Evolutionary conservation across 2,797 vertebrate species (phyloP).

Genomic region (Tokudaia muenninki): DNA sequence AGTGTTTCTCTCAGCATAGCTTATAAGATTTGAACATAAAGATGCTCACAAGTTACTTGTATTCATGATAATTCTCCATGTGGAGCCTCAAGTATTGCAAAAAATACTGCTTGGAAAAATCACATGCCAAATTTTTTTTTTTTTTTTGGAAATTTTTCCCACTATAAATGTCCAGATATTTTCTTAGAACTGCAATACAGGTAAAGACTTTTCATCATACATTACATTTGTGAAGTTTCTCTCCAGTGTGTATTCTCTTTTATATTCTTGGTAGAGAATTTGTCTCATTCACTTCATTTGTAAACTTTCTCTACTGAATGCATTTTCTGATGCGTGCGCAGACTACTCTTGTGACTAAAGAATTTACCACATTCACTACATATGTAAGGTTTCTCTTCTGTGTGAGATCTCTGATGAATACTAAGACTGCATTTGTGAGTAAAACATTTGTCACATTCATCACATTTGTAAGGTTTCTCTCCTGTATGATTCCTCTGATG

Average conservation of each 20-base stretch:
- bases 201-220: not conserved
- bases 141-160: not conserved
- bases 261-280: not conserved
- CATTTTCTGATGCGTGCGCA: not conserved
- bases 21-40: not conserved
- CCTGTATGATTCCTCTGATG: slow-evolving; percentile 55
- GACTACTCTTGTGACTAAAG: not conserved
- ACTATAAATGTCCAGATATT: not conserved
- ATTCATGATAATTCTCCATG: not conserved
- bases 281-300: not conserved
- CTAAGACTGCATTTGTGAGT: not conserved
- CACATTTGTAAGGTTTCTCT: slow-evolving; percentile 48
- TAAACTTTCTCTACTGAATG: not conserved
- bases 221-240: not conserved
- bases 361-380: slow-evolving; percentile 42
- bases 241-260: not conserved
- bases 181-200: not conserved
- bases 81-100: not conserved
- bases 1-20: not conserved
- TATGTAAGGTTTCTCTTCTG: slow-evolving; percentile 57
- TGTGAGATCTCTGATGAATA: not conserved
- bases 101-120: not conserved
- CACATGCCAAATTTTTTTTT: not conserved
- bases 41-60: not conserved
- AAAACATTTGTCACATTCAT: slow-evolving; percentile 5